Conservation (phyloP, 2,888 invertebrate species). For the Synanthedon tipuliformis region DNA sequence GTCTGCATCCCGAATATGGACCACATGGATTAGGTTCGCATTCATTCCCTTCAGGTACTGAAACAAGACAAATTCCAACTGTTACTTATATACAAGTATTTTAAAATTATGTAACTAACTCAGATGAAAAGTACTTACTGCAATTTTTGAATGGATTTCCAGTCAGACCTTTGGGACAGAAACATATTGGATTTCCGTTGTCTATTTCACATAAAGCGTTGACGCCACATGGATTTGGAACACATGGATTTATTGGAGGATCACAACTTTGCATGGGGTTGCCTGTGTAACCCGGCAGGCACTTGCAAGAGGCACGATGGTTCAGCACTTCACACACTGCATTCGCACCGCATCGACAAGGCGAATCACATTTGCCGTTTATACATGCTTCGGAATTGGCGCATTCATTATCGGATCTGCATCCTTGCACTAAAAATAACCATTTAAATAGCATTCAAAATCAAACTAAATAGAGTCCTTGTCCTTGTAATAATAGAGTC, state of each 20-base stretch:
- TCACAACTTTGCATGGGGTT: conserved; percentile 79
- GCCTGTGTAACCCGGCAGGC: conserved; percentile 84
- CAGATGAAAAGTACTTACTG: conserved; percentile 74
- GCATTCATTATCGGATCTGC: conserved; percentile 79
- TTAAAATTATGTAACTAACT: background rate
- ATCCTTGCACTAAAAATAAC: conserved; percentile 72
- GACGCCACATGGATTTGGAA: conserved; percentile 88
- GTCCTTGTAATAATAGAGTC: too few species aligned
- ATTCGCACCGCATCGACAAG: conserved; percentile 82
- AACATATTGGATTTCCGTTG: conserved; percentile 88
- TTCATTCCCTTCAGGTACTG: conserved; percentile 89
- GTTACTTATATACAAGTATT: background rate
- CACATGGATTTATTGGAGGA: conserved; percentile 81
- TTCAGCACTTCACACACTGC: conserved; percentile 85
- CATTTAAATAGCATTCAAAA: background rate
- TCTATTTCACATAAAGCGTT: conserved; percentile 88
- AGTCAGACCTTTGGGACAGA: conserved; percentile 88
- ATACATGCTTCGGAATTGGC: conserved; percentile 80
- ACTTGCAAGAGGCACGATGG: conserved; percentile 84
- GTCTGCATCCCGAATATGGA: conserved; percentile 83
- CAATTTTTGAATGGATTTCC: conserved; percentile 92
- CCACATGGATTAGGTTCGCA: conserved; percentile 88
- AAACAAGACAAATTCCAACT: conserved; percentile 19
- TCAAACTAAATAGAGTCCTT: too few species aligned
- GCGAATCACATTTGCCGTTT: conserved; percentile 80